A percentile compares a stretch with the other conserved stretches of the same genome.
phyloP scores from a whole-genome alignment of 2,113 vertebrate species.

The Phalacrocorax aristotelis region DNA sequence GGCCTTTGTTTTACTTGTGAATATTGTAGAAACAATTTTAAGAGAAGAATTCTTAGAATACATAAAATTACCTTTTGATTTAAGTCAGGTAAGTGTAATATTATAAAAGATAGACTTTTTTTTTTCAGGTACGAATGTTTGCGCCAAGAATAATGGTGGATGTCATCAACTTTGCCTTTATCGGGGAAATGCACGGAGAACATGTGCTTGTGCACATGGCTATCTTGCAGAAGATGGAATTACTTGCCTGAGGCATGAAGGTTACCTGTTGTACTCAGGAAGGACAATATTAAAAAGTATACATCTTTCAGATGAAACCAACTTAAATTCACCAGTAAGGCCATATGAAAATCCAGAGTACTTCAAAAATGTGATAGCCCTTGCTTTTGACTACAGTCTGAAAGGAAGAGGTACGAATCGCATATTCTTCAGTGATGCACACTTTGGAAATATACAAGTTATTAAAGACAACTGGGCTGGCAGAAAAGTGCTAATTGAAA shows the following conservation, averaged over 20 bases:
- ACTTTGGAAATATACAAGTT: slow-evolving; percentile 96
- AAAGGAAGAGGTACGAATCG: slow-evolving; percentile 84
- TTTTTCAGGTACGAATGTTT: slow-evolving; percentile 87
- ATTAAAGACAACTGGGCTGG: slow-evolving; percentile 95
- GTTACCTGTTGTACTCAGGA: slow-evolving; percentile 95
- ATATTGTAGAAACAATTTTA: neutral
- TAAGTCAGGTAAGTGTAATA: neutral
- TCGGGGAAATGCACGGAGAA: slow-evolving; percentile 82
- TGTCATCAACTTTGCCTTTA: slow-evolving; percentile 97
- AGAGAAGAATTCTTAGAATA: neutral
- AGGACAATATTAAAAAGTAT: slow-evolving; percentile 96
- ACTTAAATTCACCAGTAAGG: slow-evolving; percentile 92
- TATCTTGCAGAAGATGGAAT: slow-evolving; percentile 88
- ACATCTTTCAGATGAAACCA: slow-evolving; percentile 94
- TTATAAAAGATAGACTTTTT: neutral
- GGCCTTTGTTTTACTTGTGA: neutral
- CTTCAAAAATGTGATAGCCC: slow-evolving; percentile 93
- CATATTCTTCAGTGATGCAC: slow-evolving; percentile 96
- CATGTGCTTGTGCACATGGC: slow-evolving; percentile 94
- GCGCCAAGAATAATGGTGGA: slow-evolving; percentile 89
- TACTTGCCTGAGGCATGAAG: slow-evolving; percentile 89
- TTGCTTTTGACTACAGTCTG: slow-evolving; percentile 92
- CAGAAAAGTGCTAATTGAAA: slow-evolving; percentile 87
- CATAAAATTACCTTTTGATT: neutral
- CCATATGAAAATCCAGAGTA: slow-evolving; percentile 91